Evolutionary conservation across 2,888 invertebrate species (phyloP).

Genomic region (Platynereis dumerilii): DNA sequence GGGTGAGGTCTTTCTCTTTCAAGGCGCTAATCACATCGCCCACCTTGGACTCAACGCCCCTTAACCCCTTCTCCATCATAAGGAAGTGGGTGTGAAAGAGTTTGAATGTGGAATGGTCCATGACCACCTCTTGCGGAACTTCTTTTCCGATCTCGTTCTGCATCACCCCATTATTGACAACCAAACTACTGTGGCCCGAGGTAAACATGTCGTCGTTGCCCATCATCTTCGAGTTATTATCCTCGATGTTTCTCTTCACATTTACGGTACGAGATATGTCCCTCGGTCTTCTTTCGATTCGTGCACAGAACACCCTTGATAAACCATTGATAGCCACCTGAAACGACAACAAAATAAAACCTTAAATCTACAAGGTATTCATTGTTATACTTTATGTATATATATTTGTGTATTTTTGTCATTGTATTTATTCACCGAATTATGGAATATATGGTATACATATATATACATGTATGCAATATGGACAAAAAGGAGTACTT

Average conservation of each 20-base stretch:
- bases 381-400: no score
- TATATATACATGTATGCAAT: no score
- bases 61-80: constrained; percentile 5
- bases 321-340: not conserved
- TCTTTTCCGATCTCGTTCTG: not conserved
- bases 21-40: not conserved
- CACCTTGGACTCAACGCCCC: constrained; percentile 3
- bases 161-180: not conserved
- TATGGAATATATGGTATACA: no score
- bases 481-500: no score
- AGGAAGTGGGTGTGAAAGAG: not conserved
- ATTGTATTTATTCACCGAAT: no score
- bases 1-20: constrained; percentile 3
- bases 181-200: not conserved
- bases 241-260: not conserved
- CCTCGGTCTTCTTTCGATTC: not conserved
- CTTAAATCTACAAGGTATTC: no score
- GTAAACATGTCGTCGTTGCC: not conserved
- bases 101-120: constrained; percentile 1
- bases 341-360: not conserved
- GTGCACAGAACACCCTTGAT: not conserved
- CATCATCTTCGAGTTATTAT: not conserved
- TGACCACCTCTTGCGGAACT: not conserved
- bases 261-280: not conserved
- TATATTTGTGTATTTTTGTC: no score